These are phyloP conservation scores for Drosophila austrosaltans DNA, from an alignment of 2,888 invertebrate species.

Conservation along the genomic window DNA sequence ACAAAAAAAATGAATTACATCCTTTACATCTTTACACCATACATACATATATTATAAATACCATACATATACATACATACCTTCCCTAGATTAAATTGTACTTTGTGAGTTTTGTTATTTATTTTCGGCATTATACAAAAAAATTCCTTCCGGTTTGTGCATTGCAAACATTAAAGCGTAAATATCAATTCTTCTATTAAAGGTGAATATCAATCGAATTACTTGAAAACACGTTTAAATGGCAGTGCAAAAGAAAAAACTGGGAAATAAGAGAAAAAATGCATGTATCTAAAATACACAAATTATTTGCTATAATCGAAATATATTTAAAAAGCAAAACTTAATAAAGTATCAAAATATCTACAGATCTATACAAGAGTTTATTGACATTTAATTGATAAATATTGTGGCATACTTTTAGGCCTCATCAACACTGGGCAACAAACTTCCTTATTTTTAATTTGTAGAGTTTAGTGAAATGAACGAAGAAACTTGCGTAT, in stretches of 20 bases:
- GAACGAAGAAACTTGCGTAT: too few species aligned
- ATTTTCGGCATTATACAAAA: conserved; percentile 70
- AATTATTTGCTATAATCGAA: conserved; percentile 74
- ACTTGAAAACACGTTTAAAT: neutral
- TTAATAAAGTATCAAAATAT: conserved; percentile 72
- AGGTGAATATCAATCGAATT: neutral
- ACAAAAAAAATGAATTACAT: conserved; percentile 14
- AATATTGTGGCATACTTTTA: neutral
- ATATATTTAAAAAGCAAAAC: conserved; percentile 72
- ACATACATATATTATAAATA: conserved; percentile 24
- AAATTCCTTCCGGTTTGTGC: conserved; percentile 6
- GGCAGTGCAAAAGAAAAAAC: neutral
- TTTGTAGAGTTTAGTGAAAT: neutral
- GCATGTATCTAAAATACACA: conserved; percentile 68
- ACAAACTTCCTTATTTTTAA: neutral
- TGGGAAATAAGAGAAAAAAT: conserved; percentile 31
- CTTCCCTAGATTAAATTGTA: conserved; percentile 65
- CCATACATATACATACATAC: conserved; percentile 43
- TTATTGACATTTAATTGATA: neutral
- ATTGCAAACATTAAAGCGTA: neutral
- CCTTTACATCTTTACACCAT: conserved; percentile 38
- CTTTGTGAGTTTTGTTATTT: conserved; percentile 80
- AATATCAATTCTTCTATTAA: neutral
- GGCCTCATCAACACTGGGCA: neutral
- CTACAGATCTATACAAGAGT: conserved; percentile 27